A percentile compares a stretch with the other conserved stretches of the same genome.
Evolutionary conservation across 2,797 vertebrate genomes (phyloP).

Genomic region (Falco novaeseelandiae): DNA sequence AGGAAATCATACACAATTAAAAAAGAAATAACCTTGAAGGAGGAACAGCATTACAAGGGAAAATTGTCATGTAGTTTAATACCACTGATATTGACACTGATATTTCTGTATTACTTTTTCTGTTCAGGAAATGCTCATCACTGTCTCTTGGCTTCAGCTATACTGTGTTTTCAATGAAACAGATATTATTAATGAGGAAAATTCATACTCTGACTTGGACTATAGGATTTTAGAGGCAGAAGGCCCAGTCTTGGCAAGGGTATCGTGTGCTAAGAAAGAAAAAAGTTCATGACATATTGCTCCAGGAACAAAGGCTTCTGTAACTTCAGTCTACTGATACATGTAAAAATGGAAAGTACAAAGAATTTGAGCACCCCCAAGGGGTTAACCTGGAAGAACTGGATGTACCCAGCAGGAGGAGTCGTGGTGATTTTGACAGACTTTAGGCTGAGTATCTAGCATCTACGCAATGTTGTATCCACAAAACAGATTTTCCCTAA

Average conservation of each 20-base stretch:
- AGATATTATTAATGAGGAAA: no score
- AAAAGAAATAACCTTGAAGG: not conserved
- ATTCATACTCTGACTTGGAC: not conserved
- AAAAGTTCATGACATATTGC: not conserved
- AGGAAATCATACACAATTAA: not conserved
- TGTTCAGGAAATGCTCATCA: not conserved
- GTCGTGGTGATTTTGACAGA: not conserved
- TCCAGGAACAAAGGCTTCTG: not conserved
- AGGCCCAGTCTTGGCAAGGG: not conserved
- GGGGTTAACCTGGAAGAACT: not conserved
- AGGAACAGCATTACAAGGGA: not conserved
- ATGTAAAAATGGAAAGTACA: not conserved
- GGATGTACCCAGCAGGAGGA: not conserved
- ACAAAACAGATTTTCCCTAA: not conserved
- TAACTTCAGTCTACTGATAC: not conserved
- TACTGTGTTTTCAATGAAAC: not conserved
- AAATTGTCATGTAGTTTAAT: not conserved
- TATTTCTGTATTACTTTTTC: not conserved
- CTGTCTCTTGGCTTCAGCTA: not conserved
- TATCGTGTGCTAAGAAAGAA: not conserved
- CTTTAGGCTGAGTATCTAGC: not conserved
- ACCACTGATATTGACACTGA: not conserved
- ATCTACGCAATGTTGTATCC: not conserved
- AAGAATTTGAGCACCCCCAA: not conserved
- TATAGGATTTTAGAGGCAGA: not conserved